Evolutionary conservation across 2,888 invertebrate genomes (phyloP).

Genomic region (Ceramica pisi): DNA sequence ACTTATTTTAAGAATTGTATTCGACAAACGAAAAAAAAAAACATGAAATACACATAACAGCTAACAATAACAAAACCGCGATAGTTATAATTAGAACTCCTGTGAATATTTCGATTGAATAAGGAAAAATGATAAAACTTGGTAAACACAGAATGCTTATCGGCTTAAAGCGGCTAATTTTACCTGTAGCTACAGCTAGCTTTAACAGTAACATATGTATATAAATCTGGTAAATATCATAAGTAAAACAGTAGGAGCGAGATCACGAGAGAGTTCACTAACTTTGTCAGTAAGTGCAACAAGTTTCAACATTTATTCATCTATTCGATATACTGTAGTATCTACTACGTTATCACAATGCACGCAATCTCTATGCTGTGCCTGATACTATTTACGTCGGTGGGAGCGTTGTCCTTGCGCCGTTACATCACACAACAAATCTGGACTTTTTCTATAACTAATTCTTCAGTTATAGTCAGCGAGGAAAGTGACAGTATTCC

Average conservation of each 20-base stretch:
- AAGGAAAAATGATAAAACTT: neutral
- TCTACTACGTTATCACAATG: neutral
- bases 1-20: no score
- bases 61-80: no score
- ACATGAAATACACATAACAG: no score
- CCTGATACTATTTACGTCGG: slow-evolving; percentile 8
- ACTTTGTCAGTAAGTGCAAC: neutral
- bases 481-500: no score
- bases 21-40: no score
- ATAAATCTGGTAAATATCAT: neutral
- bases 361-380: neutral
- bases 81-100: no score
- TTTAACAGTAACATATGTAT: neutral
- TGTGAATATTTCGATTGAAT: neutral
- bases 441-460: no score
- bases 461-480: no score
- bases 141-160: neutral
- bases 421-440: no score
- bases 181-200: neutral
- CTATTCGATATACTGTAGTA: neutral
- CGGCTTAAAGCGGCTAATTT: neutral
- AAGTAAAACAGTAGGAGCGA: neutral
- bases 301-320: neutral
- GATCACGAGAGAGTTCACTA: neutral
- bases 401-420: neutral